Evolutionary conservation across 2,888 invertebrate species (phyloP).

Genomic region (Carabus problematicus): DNA sequence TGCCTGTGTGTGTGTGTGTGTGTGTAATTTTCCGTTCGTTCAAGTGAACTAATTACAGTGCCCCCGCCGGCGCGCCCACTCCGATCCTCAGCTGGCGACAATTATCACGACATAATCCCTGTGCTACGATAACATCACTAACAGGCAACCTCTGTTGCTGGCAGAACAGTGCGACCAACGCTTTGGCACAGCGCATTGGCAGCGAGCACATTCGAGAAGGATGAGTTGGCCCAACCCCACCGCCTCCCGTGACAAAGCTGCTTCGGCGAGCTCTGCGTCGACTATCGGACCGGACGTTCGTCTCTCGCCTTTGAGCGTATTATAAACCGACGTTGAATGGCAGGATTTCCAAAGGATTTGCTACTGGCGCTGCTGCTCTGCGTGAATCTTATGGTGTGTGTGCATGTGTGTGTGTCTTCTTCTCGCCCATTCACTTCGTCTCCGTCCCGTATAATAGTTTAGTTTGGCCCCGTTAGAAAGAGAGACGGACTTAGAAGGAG

Average conservation of each 20-base stretch:
- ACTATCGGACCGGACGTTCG: slow-evolving; percentile 1
- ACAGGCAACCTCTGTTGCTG: background rate
- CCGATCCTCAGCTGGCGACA: slow-evolving; percentile 20
- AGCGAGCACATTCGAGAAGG: no score
- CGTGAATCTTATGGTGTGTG: background rate
- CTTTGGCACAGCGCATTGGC: no score
- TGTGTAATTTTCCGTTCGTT: background rate
- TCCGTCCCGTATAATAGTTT: background rate
- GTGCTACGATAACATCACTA: slow-evolving; percentile 24
- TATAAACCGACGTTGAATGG: slow-evolving; percentile 13
- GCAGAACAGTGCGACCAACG: background rate
- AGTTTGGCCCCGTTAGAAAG: no score
- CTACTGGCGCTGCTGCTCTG: slow-evolving; percentile 5
- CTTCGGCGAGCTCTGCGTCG: background rate
- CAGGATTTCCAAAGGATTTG: slow-evolving; percentile 12
- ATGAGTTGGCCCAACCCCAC: no score
- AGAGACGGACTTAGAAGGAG: no score
- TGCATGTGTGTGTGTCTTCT: background rate
- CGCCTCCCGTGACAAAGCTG: no score
- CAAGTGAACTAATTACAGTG: slow-evolving; percentile 31
- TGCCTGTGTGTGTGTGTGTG: background rate
- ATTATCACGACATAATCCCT: slow-evolving; percentile 37
- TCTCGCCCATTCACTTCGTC: background rate
- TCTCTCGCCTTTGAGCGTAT: slow-evolving; percentile 14
- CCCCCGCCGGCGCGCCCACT: background rate